Conservation (phyloP, 2,797 vertebrate genomes). For the Psittacula derbiana region DNA sequence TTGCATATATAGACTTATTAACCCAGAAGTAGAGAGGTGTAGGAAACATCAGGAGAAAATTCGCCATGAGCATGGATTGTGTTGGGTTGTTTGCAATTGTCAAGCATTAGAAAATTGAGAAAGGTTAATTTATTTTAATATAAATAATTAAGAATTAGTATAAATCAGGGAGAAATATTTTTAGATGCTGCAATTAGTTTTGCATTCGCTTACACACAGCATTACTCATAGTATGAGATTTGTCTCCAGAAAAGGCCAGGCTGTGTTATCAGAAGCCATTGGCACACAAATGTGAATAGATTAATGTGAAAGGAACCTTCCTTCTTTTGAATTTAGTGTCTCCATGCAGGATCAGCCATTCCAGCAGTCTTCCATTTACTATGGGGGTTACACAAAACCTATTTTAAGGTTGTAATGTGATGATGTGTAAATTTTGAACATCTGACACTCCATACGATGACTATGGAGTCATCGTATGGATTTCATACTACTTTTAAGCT, state of each 20-base stretch:
- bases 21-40: neutral
- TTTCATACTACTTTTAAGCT: neutral
- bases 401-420: neutral
- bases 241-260: neutral
- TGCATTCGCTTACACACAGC: neutral
- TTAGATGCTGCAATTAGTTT: neutral
- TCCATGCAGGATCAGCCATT: neutral
- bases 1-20: neutral
- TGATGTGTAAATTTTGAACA: neutral
- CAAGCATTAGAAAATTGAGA: neutral
- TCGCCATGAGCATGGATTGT: neutral
- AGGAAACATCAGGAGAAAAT: neutral
- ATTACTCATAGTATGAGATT: neutral
- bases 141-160: neutral
- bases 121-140: neutral
- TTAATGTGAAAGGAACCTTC: neutral
- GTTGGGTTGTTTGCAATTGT: neutral
- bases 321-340: neutral
- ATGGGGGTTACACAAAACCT: neutral
- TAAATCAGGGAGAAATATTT: neutral
- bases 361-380: neutral
- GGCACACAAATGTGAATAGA: neutral
- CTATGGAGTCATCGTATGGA: neutral
- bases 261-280: neutral
- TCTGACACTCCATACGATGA: neutral